Evolutionary conservation across 2,113 vertebrate genomes (phyloP).

Genomic region (Etheostoma cragini): DNA sequence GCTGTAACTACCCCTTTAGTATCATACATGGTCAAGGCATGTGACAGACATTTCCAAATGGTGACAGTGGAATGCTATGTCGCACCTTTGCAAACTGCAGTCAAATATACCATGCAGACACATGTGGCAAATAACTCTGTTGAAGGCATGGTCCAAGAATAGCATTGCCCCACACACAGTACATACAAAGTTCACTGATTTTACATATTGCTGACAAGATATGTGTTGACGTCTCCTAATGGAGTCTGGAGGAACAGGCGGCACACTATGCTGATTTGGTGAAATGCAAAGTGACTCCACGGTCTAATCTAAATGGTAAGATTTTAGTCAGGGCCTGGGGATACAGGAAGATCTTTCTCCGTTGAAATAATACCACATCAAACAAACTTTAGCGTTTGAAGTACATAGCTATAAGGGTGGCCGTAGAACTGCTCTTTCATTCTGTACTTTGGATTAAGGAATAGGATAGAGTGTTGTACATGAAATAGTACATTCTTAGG

Average conservation of each 20-base stretch:
- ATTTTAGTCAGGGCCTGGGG: slow-evolving; percentile 62
- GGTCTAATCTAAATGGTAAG: slow-evolving; percentile 68
- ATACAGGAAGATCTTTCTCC: slow-evolving; percentile 57
- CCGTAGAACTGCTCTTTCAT: slow-evolving; percentile 44
- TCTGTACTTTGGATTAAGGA: slow-evolving; percentile 36
- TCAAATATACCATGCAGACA: slow-evolving; percentile 45
- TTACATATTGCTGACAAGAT: slow-evolving; percentile 66
- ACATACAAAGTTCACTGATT: slow-evolving; percentile 51
- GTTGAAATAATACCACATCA: slow-evolving; percentile 66
- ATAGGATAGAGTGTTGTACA: background rate
- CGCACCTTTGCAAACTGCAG: slow-evolving; percentile 11
- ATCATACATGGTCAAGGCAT: slow-evolving; percentile 12
- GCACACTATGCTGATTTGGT: slow-evolving; percentile 72
- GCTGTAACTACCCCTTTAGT: slow-evolving; percentile 44
- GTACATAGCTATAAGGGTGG: slow-evolving; percentile 34
- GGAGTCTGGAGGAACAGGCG: slow-evolving; percentile 61
- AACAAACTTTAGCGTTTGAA: slow-evolving; percentile 66
- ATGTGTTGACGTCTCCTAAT: slow-evolving; percentile 61
- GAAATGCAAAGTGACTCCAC: slow-evolving; percentile 69
- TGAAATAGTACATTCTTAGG: slow-evolving; percentile 21
- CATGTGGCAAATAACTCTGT: slow-evolving; percentile 26
- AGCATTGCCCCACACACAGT: slow-evolving; percentile 27
- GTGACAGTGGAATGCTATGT: slow-evolving; percentile 20
- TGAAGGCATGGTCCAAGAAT: slow-evolving; percentile 36
- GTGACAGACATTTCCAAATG: slow-evolving; percentile 47